phyloP scores from a whole-genome alignment of 2,797 vertebrate genomes.

The Synaphobranchus kaupii region DNA sequence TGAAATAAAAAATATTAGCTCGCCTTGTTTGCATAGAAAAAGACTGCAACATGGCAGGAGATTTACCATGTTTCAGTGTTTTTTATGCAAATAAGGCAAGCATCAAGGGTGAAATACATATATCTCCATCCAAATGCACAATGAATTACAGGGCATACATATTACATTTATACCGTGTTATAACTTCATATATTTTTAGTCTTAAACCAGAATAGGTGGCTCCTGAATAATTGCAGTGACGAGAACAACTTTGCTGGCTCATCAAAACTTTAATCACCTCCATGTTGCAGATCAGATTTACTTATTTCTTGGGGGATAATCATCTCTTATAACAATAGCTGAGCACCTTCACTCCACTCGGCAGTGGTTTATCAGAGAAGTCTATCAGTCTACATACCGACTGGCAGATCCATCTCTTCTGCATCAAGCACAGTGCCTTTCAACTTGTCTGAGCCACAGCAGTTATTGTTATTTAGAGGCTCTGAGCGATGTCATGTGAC shows the following conservation, averaged over 20 bases:
- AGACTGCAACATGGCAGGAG: neutral
- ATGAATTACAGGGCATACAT: neutral
- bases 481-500: neutral
- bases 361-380: neutral
- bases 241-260: neutral
- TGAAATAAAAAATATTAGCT: no score
- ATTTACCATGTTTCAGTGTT: neutral
- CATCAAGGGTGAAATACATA: neutral
- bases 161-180: neutral
- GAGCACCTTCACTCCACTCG: neutral
- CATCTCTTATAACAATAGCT: neutral
- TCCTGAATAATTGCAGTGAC: neutral
- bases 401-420: neutral
- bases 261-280: neutral
- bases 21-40: no score
- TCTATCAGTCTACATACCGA: neutral
- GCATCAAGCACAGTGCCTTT: neutral
- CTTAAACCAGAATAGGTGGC: neutral
- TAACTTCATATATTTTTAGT: neutral
- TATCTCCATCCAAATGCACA: neutral
- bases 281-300: neutral
- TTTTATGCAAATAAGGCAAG: neutral
- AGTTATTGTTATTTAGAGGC: neutral
- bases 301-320: neutral
- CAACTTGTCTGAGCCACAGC: neutral